Base-by-base conservation (phyloP, 1,140 invertebrate genomes). In the Periplaneta americana region DNA sequence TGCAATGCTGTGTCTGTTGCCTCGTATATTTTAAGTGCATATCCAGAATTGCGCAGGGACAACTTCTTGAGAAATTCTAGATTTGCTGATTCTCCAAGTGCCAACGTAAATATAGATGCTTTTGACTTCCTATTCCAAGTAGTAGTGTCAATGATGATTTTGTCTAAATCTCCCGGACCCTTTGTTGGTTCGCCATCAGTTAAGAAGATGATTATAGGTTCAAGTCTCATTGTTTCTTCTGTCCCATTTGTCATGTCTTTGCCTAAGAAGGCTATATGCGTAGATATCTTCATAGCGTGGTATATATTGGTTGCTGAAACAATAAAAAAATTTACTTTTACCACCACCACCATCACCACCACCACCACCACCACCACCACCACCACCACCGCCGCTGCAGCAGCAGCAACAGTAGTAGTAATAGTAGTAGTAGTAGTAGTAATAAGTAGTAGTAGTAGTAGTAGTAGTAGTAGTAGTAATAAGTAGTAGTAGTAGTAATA, bases 161-260 rank as follows among this genome's bases (percentile, higher is more conserved):
- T 87, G 0, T 88, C 85, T 0, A 89, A 85, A 79, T 89, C 87
- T 0, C 89, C 91, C 83, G 90, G 89, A 15, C 93, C 93, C 1
- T 91, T 87, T 5, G 93, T 95, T 5, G 94, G 90, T 82, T 94
- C 90, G 39, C 94, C 94, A 85, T 95, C 94, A 1, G 94, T 95
- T 57, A 95, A 86, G 87, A 95, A 95, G 34, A 95, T 91, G 15
- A 95, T 91, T 75, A 95, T 90, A 0, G 93, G 91, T 84, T 92
- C 91, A 28, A 88, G 85, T 15, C 34, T 33, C n/a, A n/a, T n/a
- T n/a, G n/a, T n/a, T n/a, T n/a, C n/a, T n/a, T 36, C 80, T 6
- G 74, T 48, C 33, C 75, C 81, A 78, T 76, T 82, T 13, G 35
- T 39, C 33, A 80, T 84, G 74, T 57, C 77, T 18, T 79, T 82